These are phyloP conservation scores for Channa maculata DNA, from an alignment of 2,113 vertebrate species.

Conservation along the genomic window DNA sequence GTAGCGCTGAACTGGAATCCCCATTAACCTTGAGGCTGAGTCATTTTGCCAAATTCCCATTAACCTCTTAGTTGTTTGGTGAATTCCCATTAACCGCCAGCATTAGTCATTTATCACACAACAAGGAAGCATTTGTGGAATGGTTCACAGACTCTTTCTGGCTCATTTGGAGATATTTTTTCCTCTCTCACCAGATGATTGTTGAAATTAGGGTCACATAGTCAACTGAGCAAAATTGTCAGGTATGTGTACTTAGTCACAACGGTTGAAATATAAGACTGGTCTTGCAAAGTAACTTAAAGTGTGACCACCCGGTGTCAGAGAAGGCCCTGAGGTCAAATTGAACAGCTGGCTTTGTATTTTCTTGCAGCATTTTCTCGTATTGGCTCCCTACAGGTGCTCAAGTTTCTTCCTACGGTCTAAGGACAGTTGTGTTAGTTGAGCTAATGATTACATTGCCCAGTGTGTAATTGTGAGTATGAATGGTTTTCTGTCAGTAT, in stretches of 20 bases:
- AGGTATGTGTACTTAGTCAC: background rate
- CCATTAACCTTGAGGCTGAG: conserved; percentile 66
- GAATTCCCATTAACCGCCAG: conserved; percentile 59
- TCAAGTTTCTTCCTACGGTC: background rate
- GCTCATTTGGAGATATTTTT: conserved; percentile 18
- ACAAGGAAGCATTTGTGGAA: background rate
- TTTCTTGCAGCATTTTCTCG: background rate
- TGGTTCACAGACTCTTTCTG: conserved; percentile 21
- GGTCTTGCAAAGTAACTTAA: background rate
- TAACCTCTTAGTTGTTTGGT: conserved; percentile 52
- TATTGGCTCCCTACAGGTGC: too few species aligned
- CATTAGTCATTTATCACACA: conserved; percentile 39
- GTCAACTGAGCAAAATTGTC: background rate
- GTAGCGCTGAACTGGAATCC: conserved; percentile 51
- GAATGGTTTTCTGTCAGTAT: too few species aligned
- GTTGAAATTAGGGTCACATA: background rate
- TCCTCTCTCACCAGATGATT: background rate
- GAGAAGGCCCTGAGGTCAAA: background rate
- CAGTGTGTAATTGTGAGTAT: too few species aligned
- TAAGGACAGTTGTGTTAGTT: too few species aligned
- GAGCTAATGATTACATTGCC: too few species aligned
- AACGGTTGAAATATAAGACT: background rate
- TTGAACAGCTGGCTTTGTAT: background rate
- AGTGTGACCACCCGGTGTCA: background rate
- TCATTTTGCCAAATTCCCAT: conserved; percentile 59